These are phyloP conservation scores for Oxycera nigricornis DNA, from an alignment of 2,888 invertebrate genomes.

Conservation along the genomic window DNA sequence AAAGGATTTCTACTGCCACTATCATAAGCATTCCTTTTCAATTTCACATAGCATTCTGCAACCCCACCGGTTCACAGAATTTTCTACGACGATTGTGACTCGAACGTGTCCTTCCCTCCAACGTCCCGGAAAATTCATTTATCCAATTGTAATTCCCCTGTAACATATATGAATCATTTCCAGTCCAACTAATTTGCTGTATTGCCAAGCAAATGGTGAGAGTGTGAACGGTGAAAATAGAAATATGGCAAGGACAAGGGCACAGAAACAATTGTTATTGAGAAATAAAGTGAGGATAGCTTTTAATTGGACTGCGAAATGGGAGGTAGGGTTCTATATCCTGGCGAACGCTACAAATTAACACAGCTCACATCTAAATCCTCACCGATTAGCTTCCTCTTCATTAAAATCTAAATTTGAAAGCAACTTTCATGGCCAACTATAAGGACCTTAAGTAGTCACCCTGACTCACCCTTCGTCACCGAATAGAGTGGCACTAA, in stretches of 20 bases:
- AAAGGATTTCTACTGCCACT: slow-evolving; percentile 28
- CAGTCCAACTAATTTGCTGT: slow-evolving; percentile 23
- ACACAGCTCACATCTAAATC: too few species aligned
- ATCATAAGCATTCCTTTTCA: slow-evolving; percentile 27
- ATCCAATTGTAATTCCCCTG: slow-evolving; percentile 31
- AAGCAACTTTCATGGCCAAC: too few species aligned
- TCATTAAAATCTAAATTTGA: too few species aligned
- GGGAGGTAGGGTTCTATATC: too few species aligned
- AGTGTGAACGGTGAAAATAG: not conserved
- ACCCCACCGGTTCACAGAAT: not conserved
- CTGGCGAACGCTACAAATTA: too few species aligned
- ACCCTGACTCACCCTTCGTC: not conserved
- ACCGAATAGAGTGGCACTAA: not conserved
- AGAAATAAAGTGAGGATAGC: too few species aligned
- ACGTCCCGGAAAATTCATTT: slow-evolving; percentile 17
- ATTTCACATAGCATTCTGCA: not conserved
- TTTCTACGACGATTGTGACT: not conserved
- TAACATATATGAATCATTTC: slow-evolving; percentile 37
- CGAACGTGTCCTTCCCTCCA: not conserved
- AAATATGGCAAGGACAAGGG: not conserved
- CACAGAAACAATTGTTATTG: too few species aligned
- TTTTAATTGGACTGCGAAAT: too few species aligned
- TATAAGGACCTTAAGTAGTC: not conserved
- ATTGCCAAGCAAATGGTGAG: not conserved
- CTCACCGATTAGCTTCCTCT: too few species aligned